Evolutionary conservation across 2,888 invertebrate species (phyloP), one percentile per base, ranked within the genome.

Genomic region (Erebia aethiops): DNA sequence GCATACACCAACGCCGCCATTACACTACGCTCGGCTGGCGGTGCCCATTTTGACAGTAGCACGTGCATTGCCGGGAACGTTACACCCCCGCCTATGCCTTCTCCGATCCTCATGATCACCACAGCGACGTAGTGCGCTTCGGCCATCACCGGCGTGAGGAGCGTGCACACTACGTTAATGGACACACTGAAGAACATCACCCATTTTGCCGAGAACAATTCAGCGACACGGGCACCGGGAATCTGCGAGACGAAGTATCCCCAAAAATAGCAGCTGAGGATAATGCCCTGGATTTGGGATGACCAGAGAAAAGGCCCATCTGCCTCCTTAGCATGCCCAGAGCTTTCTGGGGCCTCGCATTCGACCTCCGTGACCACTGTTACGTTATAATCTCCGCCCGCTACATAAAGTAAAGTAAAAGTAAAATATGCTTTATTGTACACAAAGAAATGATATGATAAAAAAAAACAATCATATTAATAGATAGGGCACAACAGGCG

Each of bases 21-120:
- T 43, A 97, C 95, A 77, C 97, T 96, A 65, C 98, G 95, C 87
- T 99, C 98, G 41, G 95, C 94, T 0, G 98, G 98, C 1, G 98
- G 98, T 0, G 98, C 97, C 98, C 98, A 99, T 70, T 96, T 95
- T 0, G 98, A 96, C 78, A 97, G 92, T 91, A 99, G 92, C 3
- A 97, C 96, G 86, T 98, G 98, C 96, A 98, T 97, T 0, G 97
- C 97, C 0, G 98, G 98, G 81, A 98, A 98, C 0, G 97, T 97
- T 5, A 97, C 97, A 2, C 97, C 97, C 75, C 96, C 97, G 16
- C 96, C 96, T 60, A 98, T 94, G 1, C 98, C 98, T 84, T 97
- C 96, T 0, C 95, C 90, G n/a, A 96, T 85, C 74, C 98, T 93
- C 94, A 97, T 95, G 1, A 94, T 79, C 21, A 97, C 93, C 43